Evolutionary conservation across 2,888 invertebrate species (phyloP).

Genomic region (Marasmarcha lunaedactyla): DNA sequence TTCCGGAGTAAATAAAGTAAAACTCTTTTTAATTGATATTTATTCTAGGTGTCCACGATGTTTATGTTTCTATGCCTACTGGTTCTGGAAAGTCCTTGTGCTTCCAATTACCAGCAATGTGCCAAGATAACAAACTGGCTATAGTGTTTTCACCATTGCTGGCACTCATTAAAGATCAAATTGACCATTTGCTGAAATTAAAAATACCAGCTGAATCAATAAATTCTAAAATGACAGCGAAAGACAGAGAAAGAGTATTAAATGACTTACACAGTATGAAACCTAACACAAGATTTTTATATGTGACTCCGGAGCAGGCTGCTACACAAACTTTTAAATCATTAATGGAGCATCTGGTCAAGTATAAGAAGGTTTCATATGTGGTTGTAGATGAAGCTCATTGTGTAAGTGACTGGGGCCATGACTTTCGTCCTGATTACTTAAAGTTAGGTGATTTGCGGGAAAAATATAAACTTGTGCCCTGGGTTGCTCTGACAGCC

Average conservation of each 20-base stretch:
- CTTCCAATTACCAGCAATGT: constrained; percentile 94
- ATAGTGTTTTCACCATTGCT: constrained; percentile 96
- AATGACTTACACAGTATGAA: constrained; percentile 79
- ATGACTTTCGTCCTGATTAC: constrained; percentile 97
- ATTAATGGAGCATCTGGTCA: constrained; percentile 76
- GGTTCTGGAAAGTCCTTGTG: constrained; percentile 98
- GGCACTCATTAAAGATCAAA: constrained; percentile 97
- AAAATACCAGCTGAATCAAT: constrained; percentile 89
- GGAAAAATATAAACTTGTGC: constrained; percentile 73
- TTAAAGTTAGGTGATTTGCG: constrained; percentile 80
- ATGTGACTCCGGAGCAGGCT: constrained; percentile 97
- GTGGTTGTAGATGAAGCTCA: constrained; percentile 98
- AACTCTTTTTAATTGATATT: no score
- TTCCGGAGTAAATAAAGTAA: no score
- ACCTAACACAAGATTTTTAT: constrained; percentile 87
- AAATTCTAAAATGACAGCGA: constrained; percentile 88
- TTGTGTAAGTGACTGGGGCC: constrained; percentile 99
- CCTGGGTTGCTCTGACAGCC: constrained; percentile 95
- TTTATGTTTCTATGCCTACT: constrained; percentile 98
- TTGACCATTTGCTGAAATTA: constrained; percentile 83
- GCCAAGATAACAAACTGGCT: constrained; percentile 83
- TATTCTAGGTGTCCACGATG: constrained; percentile 82
- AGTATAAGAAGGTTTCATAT: constrained; percentile 84
- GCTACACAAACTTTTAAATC: constrained; percentile 81
- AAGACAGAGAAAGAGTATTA: constrained; percentile 82